Percentiles rank a stretch among this genome's conserved stretches.
phyloP scores from a whole-genome alignment of 2,797 vertebrate species.

The Lagorchestes hirsutus region DNA sequence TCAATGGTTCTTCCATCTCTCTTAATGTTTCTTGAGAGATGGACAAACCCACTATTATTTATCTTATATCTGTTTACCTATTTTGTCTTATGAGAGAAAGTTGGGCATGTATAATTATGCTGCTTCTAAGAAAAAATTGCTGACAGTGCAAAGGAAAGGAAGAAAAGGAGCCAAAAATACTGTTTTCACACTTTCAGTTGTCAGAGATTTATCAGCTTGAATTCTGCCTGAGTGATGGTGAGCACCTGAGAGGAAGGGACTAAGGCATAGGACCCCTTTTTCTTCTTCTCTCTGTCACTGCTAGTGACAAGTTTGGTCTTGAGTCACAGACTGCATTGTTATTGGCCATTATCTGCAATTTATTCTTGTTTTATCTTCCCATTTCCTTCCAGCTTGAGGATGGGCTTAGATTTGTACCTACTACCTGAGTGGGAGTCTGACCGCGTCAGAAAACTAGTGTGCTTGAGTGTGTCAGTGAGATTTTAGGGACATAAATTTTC shows the following conservation, averaged over 20 bases:
- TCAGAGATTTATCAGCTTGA: conserved; percentile 7
- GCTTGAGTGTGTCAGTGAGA: conserved; percentile 14
- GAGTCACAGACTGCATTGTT: neutral
- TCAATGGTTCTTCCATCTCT: neutral
- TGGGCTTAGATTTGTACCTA: conserved; percentile 4
- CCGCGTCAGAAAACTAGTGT: conserved; percentile 33
- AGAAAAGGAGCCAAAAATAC: neutral
- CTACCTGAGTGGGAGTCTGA: neutral
- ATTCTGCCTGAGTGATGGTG: neutral
- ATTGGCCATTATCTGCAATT: neutral
- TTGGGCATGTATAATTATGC: neutral
- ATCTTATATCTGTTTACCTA: neutral
- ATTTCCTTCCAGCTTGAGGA: conserved; percentile 5
- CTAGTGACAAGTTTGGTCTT: neutral
- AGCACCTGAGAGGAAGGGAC: neutral
- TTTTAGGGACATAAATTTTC: conserved; percentile 36
- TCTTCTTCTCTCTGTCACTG: neutral
- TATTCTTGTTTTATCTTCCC: conserved; percentile 2
- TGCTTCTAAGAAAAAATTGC: conserved; percentile 27
- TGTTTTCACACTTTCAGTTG: neutral
- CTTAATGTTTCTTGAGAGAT: conserved; percentile 31
- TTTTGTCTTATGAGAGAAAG: conserved; percentile 4
- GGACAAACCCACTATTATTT: conserved; percentile 14
- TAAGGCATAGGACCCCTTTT: neutral
- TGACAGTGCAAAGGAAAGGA: neutral